A percentile compares a stretch with the other conserved stretches of the same genome.
Conservation (phyloP, 2,797 vertebrate species). For the Lepus townsendii region DNA sequence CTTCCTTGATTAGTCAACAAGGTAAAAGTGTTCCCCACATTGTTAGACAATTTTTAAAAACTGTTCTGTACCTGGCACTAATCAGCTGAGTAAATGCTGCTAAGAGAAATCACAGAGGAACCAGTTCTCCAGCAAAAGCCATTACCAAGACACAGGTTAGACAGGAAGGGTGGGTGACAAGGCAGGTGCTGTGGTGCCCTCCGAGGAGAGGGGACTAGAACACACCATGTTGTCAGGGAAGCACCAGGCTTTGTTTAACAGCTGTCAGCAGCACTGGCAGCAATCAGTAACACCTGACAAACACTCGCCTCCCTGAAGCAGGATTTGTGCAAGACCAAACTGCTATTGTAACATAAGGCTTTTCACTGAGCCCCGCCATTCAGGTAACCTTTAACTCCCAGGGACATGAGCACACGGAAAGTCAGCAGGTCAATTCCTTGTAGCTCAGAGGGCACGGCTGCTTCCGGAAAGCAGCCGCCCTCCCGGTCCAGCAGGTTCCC, state of each 20-base stretch:
- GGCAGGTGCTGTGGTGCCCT: not conserved
- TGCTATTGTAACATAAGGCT: not conserved
- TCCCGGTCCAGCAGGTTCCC: not conserved
- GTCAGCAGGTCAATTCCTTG: not conserved
- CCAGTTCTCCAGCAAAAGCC: too few relatives aligned
- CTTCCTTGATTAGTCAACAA: too few relatives aligned
- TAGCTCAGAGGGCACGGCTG: not conserved
- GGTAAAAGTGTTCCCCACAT: too few relatives aligned
- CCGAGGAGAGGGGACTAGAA: accelerated
- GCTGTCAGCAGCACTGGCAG: not conserved
- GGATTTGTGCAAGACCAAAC: not conserved
- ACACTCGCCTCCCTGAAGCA: not conserved
- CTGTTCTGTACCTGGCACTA: too few relatives aligned
- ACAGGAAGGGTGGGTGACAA: not conserved
- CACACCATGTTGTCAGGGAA: not conserved
- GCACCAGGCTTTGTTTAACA: accelerated
- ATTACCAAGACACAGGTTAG: not conserved
- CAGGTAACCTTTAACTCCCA: not conserved
- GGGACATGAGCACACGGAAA: not conserved
- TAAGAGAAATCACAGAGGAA: not conserved
- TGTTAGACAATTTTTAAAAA: too few relatives aligned
- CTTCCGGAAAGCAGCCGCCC: not conserved
- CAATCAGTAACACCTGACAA: not conserved
- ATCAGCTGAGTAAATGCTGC: not conserved
- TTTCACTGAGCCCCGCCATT: not conserved